Evolutionary conservation across 2,113 vertebrate species (phyloP), one percentile per base, ranked within the genome.

Genomic region (Oryzias curvinotus): DNA sequence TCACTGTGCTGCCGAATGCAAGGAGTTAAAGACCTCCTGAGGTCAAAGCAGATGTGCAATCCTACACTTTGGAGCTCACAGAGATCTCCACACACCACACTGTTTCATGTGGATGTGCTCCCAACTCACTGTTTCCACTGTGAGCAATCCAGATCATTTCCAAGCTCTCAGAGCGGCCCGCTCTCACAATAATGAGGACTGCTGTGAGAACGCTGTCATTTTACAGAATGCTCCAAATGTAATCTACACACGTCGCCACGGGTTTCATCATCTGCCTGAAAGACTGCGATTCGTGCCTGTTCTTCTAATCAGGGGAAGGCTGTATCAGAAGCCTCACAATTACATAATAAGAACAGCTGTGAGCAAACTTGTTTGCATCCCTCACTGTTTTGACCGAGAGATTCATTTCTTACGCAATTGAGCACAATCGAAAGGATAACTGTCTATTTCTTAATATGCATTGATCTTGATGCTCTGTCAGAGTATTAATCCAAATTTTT

Each of bases 21-120:
- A 75, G 70, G 82, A 69, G 82, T 73, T 75, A 74, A 76, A 76
- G 72, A 68, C 65, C 84, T 81, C 71, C 63, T 58, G 75, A 84
- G 88, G 81, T 85, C 75, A 66, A 64, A 73, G 62, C 81, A 85
- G 85, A 86, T 75, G 77, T 23, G 83, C 73, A 86, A 87, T 78
- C 73, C 64, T 56, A 85, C 62, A 52, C 80, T 77, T 72, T 56
- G 55, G 54, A 66, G 80, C 73, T 77, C 78, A 75, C 15, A 25
- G 62, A 75, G 68, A 62, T 57, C 63, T 78, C 62, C 71, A 63
- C 75, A 82, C 63, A 73, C 69, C 57, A 57, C 66, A 59, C 63
- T 69, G 78, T 86, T 86, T 81, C 70, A 59, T 73, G 82, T 87
- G 86, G 85, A 87, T n/a, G 41, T 19, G 23, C 53, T 83, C 81